phyloP scores from a whole-genome alignment of 2,113 vertebrate species.

The Hippopotamus amphibius region DNA sequence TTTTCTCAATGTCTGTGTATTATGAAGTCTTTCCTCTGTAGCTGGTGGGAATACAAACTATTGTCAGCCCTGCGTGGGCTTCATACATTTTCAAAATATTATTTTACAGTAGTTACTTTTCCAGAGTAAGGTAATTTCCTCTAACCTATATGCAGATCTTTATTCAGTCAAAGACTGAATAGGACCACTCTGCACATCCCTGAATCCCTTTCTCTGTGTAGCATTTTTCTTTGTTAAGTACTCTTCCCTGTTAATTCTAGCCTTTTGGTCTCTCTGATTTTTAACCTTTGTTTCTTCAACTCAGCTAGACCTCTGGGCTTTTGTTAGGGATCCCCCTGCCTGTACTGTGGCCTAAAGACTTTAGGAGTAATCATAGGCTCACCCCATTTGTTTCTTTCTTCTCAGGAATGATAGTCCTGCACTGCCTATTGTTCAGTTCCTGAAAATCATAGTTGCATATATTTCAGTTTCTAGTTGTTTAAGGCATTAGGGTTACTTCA shows the following conservation, averaged over 20 bases:
- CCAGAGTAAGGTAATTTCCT: slow-evolving; percentile 10
- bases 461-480: slow-evolving; percentile 27
- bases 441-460: background rate
- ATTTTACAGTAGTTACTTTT: slow-evolving; percentile 23
- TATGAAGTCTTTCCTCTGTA: background rate
- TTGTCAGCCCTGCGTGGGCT: background rate
- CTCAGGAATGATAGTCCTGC: background rate
- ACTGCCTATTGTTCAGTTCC: background rate
- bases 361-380: background rate
- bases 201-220: background rate
- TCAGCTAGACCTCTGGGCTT: background rate
- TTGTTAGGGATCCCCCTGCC: background rate
- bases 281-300: background rate
- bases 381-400: background rate
- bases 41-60: background rate
- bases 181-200: background rate
- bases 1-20: background rate
- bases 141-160: background rate
- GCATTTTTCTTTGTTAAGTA: background rate
- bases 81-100: slow-evolving; percentile 7
- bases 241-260: background rate
- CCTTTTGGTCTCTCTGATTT: background rate
- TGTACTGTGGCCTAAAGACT: background rate
- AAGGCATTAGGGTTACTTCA: background rate
- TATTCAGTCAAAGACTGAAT: background rate